Base-by-base conservation (phyloP, 1,140 invertebrate genomes). In the Scaptomyza hsui region DNA sequence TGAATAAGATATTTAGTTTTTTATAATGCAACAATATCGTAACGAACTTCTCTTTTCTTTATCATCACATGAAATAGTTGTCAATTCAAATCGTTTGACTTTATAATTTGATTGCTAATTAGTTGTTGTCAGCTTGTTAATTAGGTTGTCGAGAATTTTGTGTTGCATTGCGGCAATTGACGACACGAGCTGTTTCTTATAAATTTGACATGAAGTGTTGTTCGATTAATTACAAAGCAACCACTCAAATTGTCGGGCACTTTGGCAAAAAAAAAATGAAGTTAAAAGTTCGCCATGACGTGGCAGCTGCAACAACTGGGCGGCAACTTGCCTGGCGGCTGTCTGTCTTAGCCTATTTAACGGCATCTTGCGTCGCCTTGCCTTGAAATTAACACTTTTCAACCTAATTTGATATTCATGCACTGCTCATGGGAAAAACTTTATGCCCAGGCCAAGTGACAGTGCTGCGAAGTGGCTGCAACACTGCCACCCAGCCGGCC, bases 311-410 rank as follows among this genome's bases (percentile, higher is more conserved):
- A 56, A 56, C 67, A 56, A 56, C 26, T 15, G 24, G 13, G 2
- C 29, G 56, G 10, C 19, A 15, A 12, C 13, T 7, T 35, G 10
- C 18, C 26, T 16, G 29, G 4, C 12, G 29, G 16, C 1, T 44
- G 15, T n/a, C 15, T 37, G 32, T 61, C 44, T 24, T 49, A 18
- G 13, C 19, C 59, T 47, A 72, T 60, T 73, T 49, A 13, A 13
- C 68, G 45, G 39, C 13, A 7, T 49, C 13, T 41, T 55, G 10
- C 24, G 10, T 21, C 29, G 52, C 19, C 39, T 21, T 57, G 80
- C 72, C 80, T 73, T 85, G 75, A 83, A 83, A 85, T 83, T 83
- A 83, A 85, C 80, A 83, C 80, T 83, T 85, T 63, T 62, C 68
- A 72, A 76, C 67, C 80, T 69, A 83, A 85, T 83, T 83, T 85